Percentiles rank a stretch among this genome's conserved stretches.
Conservation (phyloP, 2,888 invertebrate genomes). For the Ditylenchus weischeri region DNA sequence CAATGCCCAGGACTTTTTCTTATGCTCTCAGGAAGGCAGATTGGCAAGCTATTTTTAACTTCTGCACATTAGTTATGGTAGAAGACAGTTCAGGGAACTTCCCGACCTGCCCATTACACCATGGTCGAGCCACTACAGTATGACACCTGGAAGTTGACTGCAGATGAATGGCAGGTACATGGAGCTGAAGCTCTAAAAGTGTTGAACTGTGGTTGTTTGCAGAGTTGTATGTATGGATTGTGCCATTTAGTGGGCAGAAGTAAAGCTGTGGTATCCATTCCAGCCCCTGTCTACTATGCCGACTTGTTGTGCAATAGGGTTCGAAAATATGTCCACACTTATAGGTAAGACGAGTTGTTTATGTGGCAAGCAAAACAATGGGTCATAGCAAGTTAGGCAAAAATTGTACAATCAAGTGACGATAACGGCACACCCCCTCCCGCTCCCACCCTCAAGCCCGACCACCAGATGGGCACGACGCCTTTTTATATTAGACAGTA, state of each 20-base stretch:
- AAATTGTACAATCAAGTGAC: too few relatives aligned
- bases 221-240: conserved; percentile 1
- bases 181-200: neutral
- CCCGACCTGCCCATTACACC: conserved; percentile 53
- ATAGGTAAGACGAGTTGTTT: too few relatives aligned
- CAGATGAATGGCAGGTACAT: conserved; percentile 48
- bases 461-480: too few relatives aligned
- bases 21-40: conserved; percentile 50
- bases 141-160: conserved; percentile 50
- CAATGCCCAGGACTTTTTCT: conserved; percentile 52
- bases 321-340: conserved; percentile 49
- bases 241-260: conserved; percentile 40
- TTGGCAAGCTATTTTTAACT: conserved; percentile 20
- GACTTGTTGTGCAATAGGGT: conserved; percentile 53
- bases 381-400: too few relatives aligned
- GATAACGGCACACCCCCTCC: too few relatives aligned
- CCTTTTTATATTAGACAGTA: too few relatives aligned
- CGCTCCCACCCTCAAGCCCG: too few relatives aligned
- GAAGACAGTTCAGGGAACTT: conserved; percentile 47
- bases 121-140: conserved; percentile 38
- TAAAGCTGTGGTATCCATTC: conserved; percentile 49
- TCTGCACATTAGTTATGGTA: neutral
- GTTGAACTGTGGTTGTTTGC: neutral
- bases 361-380: too few relatives aligned
- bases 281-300: conserved; percentile 53